phyloP scores from a whole-genome alignment of 2,113 vertebrate genomes.

The Rallus limicola region DNA sequence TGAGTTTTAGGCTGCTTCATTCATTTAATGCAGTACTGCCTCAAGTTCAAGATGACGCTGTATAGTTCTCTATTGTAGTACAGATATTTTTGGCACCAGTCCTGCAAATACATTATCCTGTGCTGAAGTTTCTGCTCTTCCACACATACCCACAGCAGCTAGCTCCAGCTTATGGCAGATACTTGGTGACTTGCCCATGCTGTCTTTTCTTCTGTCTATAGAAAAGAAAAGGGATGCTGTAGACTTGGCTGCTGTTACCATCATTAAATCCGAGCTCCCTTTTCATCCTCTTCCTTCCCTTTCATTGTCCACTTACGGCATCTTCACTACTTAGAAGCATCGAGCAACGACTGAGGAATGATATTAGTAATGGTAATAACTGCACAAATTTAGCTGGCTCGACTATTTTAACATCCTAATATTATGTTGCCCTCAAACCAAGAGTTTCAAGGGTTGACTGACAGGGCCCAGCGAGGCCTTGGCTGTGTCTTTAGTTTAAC shows the following conservation, averaged over 20 bases:
- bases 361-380: background rate
- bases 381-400: background rate
- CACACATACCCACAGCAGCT: background rate
- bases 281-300: background rate
- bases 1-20: background rate
- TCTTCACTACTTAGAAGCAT: background rate
- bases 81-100: background rate
- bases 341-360: rapidly evolving
- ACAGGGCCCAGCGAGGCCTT: background rate
- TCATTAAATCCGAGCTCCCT: background rate
- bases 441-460: background rate
- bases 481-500: rapidly evolving
- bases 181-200: background rate
- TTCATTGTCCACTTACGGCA: background rate
- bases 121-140: background rate
- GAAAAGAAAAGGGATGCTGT: background rate
- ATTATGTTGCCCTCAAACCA: background rate
- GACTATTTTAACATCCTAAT: background rate
- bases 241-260: background rate
- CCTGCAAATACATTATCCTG: background rate
- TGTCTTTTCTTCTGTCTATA: background rate
- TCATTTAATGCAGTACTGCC: background rate
- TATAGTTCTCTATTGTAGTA: rapidly evolving
- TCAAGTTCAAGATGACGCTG: background rate
- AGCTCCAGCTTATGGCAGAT: background rate